Evolutionary conservation across 2,888 invertebrate species (phyloP).

Genomic region (Xestia c-nigrum): DNA sequence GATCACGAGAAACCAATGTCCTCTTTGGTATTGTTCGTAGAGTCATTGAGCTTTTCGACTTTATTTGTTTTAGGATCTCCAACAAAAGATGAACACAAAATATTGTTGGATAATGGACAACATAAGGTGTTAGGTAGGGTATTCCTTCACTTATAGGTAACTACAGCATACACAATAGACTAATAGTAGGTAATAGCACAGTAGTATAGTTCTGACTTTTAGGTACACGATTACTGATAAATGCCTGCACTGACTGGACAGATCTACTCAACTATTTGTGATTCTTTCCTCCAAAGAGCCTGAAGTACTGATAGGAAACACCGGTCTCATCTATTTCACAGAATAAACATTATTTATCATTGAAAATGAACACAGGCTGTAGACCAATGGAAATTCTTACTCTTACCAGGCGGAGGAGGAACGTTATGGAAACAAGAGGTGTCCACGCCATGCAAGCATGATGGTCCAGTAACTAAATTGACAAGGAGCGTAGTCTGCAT

Average conservation of each 20-base stretch:
- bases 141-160: too few species aligned
- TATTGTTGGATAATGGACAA: too few species aligned
- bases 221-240: not conserved
- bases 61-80: too few species aligned
- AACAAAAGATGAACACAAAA: too few species aligned
- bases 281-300: not conserved
- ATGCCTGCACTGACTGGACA: not conserved
- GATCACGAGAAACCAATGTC: slow-evolving; percentile 6
- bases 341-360: not conserved
- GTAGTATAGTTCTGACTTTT: not conserved
- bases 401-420: not conserved
- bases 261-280: not conserved
- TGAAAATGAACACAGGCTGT: not conserved
- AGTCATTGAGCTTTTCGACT: not conserved
- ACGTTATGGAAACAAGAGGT: not conserved
- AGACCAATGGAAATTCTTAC: not conserved
- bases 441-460: not conserved
- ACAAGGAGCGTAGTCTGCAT: not conserved
- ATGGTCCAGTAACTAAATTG: not conserved
- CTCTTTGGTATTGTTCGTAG: not conserved
- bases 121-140: too few species aligned
- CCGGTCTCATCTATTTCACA: not conserved
- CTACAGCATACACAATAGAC: too few species aligned
- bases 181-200: too few species aligned
- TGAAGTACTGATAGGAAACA: not conserved